These are phyloP conservation scores for Parnassius mnemosyne DNA, from an alignment of 2,888 invertebrate species.

Conservation along the genomic window DNA sequence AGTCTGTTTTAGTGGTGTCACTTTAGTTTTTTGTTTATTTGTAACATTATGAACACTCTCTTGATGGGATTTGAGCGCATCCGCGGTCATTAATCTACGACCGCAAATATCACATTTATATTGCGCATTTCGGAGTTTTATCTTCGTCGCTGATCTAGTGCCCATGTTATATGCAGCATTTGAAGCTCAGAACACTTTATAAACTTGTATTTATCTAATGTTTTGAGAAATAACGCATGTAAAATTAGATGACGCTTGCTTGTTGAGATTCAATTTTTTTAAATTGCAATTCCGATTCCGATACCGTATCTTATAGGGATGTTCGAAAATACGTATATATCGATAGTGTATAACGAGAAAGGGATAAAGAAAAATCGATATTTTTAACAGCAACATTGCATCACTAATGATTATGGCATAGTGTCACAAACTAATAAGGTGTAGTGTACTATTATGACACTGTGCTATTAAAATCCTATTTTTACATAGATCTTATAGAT, in stretches of 20 bases:
- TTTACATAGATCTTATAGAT: too few relatives aligned
- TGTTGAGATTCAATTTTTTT: constrained; percentile 10
- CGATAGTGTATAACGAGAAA: too few relatives aligned
- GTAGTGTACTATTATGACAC: too few relatives aligned
- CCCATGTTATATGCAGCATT: constrained; percentile 46
- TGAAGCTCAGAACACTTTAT: constrained; percentile 7
- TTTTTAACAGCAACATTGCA: too few relatives aligned
- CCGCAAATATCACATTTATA: constrained; percentile 53
- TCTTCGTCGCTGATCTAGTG: constrained; percentile 45
- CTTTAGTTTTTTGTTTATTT: constrained; percentile 28
- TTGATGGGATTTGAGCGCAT: constrained; percentile 48
- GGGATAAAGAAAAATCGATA: too few relatives aligned
- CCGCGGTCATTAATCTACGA: constrained; percentile 42
- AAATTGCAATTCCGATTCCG: constrained; percentile 11
- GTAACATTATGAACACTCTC: constrained; percentile 38
- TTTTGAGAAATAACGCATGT: constrained; percentile 11
- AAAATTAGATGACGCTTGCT: constrained; percentile 22
- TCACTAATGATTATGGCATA: too few relatives aligned
- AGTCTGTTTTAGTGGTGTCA: constrained; percentile 22
- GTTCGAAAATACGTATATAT: too few relatives aligned
- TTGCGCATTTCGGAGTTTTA: constrained; percentile 42
- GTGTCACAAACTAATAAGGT: too few relatives aligned
- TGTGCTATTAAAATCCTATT: too few relatives aligned
- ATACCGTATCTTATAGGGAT: too few relatives aligned
- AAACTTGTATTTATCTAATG: constrained; percentile 7